Conservation (phyloP, 2,113 vertebrate species). For the Elachura formosa region DNA sequence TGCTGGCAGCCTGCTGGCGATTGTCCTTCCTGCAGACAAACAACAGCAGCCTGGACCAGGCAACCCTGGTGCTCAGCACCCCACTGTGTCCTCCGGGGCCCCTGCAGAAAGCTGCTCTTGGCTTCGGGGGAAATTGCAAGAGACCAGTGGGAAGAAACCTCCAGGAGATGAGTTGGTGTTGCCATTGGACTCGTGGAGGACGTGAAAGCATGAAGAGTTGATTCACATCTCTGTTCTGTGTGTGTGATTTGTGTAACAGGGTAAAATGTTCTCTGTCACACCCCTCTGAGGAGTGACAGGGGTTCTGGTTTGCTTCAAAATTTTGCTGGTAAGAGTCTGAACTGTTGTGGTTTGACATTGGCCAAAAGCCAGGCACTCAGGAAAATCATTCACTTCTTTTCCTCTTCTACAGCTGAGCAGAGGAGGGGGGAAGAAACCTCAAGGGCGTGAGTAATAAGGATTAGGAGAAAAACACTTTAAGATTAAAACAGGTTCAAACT, state of each 20-base stretch:
- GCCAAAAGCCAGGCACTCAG: background rate
- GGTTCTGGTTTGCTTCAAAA: background rate
- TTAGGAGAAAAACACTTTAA: background rate
- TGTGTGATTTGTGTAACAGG: accelerated
- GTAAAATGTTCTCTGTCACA: background rate
- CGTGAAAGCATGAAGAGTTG: background rate
- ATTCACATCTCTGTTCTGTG: background rate
- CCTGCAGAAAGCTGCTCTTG: background rate
- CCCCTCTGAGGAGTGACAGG: background rate
- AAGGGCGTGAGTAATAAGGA: background rate
- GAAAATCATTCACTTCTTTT: background rate
- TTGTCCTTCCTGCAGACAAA: constrained; percentile 44
- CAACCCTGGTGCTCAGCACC: background rate
- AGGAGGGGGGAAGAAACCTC: background rate
- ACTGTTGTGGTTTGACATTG: background rate
- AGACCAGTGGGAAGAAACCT: constrained; percentile 15
- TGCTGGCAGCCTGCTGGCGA: constrained; percentile 27
- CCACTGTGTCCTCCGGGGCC: background rate
- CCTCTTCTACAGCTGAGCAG: background rate
- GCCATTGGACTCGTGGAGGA: background rate
- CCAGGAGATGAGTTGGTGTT: background rate
- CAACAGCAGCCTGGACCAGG: constrained; percentile 25
- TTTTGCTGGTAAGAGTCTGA: background rate
- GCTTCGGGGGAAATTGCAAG: background rate
- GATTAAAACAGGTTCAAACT: background rate